Percentiles rank a stretch among this genome's conserved stretches.
These are phyloP conservation scores for Cantharis flavilabris DNA, from an alignment of 2,888 invertebrate species.

Conservation along the genomic window DNA sequence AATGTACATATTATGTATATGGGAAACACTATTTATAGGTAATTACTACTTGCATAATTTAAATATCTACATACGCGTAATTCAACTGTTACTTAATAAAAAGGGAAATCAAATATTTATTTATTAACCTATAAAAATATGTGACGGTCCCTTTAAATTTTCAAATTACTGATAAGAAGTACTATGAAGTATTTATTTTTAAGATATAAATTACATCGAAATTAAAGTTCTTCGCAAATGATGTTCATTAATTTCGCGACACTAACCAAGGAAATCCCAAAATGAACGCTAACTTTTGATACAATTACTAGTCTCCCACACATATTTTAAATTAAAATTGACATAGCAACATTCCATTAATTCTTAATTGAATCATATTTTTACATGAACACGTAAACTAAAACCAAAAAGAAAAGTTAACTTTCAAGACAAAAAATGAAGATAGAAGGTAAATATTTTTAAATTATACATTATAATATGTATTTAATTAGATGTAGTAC, in stretches of 20 bases:
- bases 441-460: background rate
- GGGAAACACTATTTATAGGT: background rate
- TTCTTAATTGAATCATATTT: background rate
- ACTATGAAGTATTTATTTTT: background rate
- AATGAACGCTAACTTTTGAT: background rate
- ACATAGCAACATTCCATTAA: background rate
- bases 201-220: background rate
- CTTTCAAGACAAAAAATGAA: background rate
- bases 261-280: background rate
- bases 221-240: background rate
- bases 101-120: background rate
- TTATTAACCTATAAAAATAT: too few relatives aligned
- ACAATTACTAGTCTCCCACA: background rate
- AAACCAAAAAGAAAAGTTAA: background rate
- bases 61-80: background rate
- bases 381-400: background rate
- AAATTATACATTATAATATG: background rate
- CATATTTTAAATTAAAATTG: background rate
- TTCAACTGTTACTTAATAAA: background rate
- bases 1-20: background rate
- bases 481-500: background rate
- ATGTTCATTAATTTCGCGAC: background rate
- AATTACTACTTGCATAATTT: background rate
- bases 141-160: too few relatives aligned
- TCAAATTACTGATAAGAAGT: too few relatives aligned